Evolutionary conservation across 2,797 vertebrate genomes (phyloP).

Genomic region (Alauda arvensis): DNA sequence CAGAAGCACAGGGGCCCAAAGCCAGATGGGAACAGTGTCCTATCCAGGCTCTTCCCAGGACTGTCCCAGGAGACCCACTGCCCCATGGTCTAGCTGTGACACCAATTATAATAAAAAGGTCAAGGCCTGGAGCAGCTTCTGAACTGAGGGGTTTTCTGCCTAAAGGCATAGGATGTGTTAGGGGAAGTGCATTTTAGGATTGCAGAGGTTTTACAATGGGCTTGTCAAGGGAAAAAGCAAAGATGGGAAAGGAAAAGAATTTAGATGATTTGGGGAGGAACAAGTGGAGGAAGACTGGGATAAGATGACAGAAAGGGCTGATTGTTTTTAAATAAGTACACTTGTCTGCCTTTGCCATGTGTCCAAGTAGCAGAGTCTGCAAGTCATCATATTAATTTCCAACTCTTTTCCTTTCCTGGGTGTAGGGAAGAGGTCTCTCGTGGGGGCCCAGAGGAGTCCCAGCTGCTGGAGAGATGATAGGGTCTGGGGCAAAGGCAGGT

Average conservation of each 20-base stretch:
- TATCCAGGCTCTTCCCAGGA: background rate
- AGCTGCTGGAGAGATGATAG: background rate
- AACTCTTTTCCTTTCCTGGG: background rate
- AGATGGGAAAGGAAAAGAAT: background rate
- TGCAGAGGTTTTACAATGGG: background rate
- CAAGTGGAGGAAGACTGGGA: background rate
- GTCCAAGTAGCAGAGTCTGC: background rate
- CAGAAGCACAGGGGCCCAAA: background rate
- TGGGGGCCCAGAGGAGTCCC: background rate
- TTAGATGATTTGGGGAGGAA: background rate
- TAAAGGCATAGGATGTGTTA: background rate
- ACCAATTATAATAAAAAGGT: background rate
- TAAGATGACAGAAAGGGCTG: background rate
- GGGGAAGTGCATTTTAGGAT: background rate
- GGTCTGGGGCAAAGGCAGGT: background rate
- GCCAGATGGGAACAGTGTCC: background rate
- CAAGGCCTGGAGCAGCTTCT: background rate
- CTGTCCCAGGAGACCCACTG: background rate
- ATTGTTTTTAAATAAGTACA: accelerated
- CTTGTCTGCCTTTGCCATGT: background rate
- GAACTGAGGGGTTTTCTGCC: background rate
- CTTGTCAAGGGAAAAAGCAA: background rate
- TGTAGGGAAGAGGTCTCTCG: background rate
- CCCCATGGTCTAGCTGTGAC: accelerated
- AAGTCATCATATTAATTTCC: background rate